Evolutionary conservation across 2,888 invertebrate genomes (phyloP).

Genomic region (Ceriagrion tenellum): DNA sequence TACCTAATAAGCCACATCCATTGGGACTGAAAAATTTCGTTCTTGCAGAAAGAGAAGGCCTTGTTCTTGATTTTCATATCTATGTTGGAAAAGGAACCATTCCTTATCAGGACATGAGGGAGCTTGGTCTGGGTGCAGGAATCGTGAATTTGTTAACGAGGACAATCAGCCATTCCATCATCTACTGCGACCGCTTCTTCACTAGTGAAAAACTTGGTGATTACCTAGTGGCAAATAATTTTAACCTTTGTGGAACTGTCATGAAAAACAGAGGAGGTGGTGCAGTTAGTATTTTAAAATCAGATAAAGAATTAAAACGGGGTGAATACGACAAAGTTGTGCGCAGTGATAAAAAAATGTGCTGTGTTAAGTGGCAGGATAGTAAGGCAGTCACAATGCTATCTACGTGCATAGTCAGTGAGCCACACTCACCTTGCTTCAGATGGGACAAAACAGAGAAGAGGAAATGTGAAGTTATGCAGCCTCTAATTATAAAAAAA

Average conservation of each 20-base stretch:
- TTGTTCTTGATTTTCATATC: background rate
- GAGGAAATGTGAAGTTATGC: no score
- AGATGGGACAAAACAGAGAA: no score
- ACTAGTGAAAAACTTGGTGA: background rate
- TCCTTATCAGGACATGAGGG: background rate
- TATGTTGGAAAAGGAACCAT: constrained; percentile 2
- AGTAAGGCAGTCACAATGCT: no score
- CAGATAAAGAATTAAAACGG: no score
- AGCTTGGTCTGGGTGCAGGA: background rate
- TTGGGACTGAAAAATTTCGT: constrained; percentile 75
- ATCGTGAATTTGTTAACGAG: background rate
- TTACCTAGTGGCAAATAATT: background rate
- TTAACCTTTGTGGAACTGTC: constrained; percentile 1
- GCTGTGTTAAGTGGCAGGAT: no score
- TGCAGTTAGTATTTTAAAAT: no score
- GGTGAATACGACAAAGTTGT: no score
- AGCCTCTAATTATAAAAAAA: no score
- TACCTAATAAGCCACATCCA: constrained; percentile 73
- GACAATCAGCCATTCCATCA: background rate
- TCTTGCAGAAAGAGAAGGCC: constrained; percentile 70
- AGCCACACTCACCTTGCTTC: no score
- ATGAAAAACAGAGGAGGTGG: background rate
- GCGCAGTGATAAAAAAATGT: no score
- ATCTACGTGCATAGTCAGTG: no score
- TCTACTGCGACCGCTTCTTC: background rate